These are phyloP conservation scores for Rhingia campestris DNA, from an alignment of 2,888 invertebrate genomes.

Conservation along the genomic window DNA sequence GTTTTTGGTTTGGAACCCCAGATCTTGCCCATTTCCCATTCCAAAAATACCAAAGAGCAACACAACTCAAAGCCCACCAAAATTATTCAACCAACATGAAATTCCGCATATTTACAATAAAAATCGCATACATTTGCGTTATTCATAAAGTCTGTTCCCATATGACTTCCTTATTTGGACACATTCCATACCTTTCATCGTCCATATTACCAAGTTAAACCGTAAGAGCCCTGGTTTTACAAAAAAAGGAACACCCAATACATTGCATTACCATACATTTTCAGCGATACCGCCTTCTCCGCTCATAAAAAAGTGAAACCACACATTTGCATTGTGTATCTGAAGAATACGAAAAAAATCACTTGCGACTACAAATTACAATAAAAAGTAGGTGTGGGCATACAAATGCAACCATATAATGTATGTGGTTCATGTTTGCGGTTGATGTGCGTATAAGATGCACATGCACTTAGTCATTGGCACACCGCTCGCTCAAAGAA, in stretches of 20 bases:
- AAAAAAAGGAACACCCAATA: slow-evolving; percentile 1
- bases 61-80: too few species aligned
- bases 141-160: too few species aligned
- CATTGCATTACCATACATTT: slow-evolving; percentile 9
- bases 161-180: too few species aligned
- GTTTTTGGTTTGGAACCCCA: too few species aligned
- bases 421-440: slow-evolving; percentile 24
- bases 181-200: too few species aligned
- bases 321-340: slow-evolving; percentile 28
- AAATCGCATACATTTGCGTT: too few species aligned
- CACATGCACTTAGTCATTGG: slow-evolving; percentile 37
- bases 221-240: not conserved
- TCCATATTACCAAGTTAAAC: too few species aligned
- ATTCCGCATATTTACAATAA: too few species aligned
- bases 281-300: slow-evolving; percentile 2
- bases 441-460: slow-evolving; percentile 45
- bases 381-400: slow-evolving; percentile 22
- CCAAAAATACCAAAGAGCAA: too few species aligned
- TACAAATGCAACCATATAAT: not conserved
- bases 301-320: slow-evolving; percentile 60
- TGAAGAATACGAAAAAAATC: slow-evolving; percentile 1
- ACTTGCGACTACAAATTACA: slow-evolving; percentile 10
- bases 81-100: too few species aligned
- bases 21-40: too few species aligned
- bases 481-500: slow-evolving; percentile 21